Evolutionary conservation across 2,888 invertebrate species (phyloP), one percentile per base, ranked within the genome.

Genomic region (Netelia inedita): DNA sequence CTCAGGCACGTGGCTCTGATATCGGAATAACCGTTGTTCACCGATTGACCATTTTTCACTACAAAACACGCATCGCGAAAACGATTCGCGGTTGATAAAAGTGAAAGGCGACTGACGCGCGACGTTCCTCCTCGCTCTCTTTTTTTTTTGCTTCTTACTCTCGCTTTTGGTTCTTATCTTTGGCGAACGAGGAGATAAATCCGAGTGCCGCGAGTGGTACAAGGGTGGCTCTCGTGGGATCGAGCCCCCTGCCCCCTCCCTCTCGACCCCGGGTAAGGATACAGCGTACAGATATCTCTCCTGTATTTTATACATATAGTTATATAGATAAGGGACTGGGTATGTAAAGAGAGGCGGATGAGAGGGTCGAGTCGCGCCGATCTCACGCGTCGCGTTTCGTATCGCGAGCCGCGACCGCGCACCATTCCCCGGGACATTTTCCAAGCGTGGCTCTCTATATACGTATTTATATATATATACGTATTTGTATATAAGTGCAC

Each of bases 121-220:
- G 35, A 35, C 35, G 35, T 35, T 35, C 35, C 6, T 61, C 61
- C 11, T 14, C 21, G 41, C 53, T 14, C 55, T 23, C 65, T 65
- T 21, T 21, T 65, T 79, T 43, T 69, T 61, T 75, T 76, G 84
- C 81, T 65, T 79, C 71, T 66, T 35, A 35, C 35, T 35, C 35
- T 35, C 35, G 35, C 43, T 41, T 23, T 81, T 35, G 82, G 78
- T 87, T 89, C 89, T 89, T 66, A 66, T 75, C 75, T 75, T 9
- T 43, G 53, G 65, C 69, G 63, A 71, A 69, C 43, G 75, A 72
- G 85, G 89, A 92, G 93, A 93, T 93, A 93, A 93, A 93, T 93
- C 93, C 92, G 92, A 92, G 23, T 50, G 10, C 87, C 85, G 89
- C 87, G 88, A 78, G 81, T 66, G 86, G 80, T 88, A 85, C 83